Evolutionary conservation across 2,888 invertebrate genomes (phyloP), one percentile per base, ranked within the genome.

Genomic region (Agrotis exclamationis): DNA sequence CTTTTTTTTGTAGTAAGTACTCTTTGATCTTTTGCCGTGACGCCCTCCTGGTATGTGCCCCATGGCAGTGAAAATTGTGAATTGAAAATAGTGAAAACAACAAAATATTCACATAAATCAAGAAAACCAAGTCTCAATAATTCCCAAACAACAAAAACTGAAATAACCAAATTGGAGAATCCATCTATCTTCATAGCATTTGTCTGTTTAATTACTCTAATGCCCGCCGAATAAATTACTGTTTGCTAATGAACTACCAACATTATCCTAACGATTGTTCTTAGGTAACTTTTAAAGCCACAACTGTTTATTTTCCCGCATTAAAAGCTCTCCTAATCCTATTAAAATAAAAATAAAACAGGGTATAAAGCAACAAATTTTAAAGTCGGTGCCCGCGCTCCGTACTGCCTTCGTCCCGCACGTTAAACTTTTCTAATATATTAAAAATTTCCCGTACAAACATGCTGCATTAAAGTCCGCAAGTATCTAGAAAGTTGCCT

Each of bases 341-440:
- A 88, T 91, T 89, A 89, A 88, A 92, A 89, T 88, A 86, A 91
- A 90, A 90, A 89, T 88, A 87, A 88, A 88, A 85, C 85, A 81
- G 71, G 79, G 81, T 85, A 87, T 85, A 85, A 73, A 84, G 82
- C 83, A 92, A 92, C 92, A 91, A 91, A 92, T 91, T 91, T 90
- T 88, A 90, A 93, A 93, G 91, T 91, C 86, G 79, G 87, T 85
- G 78, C 85, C 82, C 80, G 80, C 83, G 79, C 83, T 83, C 76
- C 82, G 86, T 80, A 83, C 81, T 81, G 89, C 85, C 79, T 86
- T 48, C 86, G 88, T 80, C 84, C 86, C 80, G 80, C 59, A 73
- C 84, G 89, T 75, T 62, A 80, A 93, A 93, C 90, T 93, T 93
- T 93, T 89, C 90, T 90, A 92, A 93, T 93, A 93, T 93, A 92